Percentiles rank a stretch among this genome's conserved stretches.
These are phyloP conservation scores for Diarsia brunnea DNA, from an alignment of 2,888 invertebrate species.

Conservation along the genomic window DNA sequence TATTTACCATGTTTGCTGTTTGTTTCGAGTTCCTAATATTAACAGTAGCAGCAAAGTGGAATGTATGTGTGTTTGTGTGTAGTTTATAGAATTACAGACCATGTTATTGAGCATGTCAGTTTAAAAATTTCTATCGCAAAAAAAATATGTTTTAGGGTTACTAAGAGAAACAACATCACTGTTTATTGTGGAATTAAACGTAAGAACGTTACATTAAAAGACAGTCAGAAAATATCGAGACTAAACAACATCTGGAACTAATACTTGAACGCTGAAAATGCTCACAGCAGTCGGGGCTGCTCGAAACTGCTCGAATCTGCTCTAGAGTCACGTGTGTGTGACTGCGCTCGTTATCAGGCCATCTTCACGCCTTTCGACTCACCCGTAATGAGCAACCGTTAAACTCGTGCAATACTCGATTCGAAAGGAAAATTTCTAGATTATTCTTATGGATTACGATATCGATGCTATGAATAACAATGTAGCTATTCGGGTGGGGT, in stretches of 20 bases:
- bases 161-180: not conserved
- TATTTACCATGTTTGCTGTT: too few species aligned
- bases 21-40: too few species aligned
- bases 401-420: conserved; percentile 60
- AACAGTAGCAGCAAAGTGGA: too few species aligned
- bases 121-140: too few species aligned
- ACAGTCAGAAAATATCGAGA: not conserved
- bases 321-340: conserved; percentile 62
- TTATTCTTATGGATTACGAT: conserved; percentile 60
- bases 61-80: too few species aligned
- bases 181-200: not conserved
- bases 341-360: conserved; percentile 66
- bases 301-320: conserved; percentile 33
- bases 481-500: conserved; percentile 34
- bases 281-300: conserved; percentile 5
- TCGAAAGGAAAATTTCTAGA: conserved; percentile 64
- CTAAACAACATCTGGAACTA: conserved; percentile 27
- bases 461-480: conserved; percentile 59
- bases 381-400: conserved; percentile 62
- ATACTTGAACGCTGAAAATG: conserved; percentile 17
- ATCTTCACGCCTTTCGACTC: conserved; percentile 71
- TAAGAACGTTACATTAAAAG: not conserved
- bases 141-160: not conserved
- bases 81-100: too few species aligned
- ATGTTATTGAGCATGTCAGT: too few species aligned